Conservation (phyloP, 2,797 vertebrate genomes). For the Masticophis lateralis region DNA sequence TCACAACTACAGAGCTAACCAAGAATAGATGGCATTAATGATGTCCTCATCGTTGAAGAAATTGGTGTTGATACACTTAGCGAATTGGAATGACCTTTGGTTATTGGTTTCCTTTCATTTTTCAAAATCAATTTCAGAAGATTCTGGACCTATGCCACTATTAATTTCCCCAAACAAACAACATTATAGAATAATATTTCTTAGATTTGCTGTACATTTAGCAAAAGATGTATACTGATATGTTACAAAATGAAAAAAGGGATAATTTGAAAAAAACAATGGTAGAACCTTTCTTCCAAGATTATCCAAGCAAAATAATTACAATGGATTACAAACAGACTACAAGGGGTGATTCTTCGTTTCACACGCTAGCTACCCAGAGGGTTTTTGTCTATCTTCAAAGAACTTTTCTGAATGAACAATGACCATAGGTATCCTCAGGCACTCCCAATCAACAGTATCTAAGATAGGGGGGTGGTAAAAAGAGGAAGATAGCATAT, state of each 20-base stretch:
- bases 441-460: neutral
- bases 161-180: neutral
- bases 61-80: neutral
- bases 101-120: neutral
- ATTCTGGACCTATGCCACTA: neutral
- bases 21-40: neutral
- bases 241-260: neutral
- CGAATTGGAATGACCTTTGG: neutral
- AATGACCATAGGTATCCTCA: neutral
- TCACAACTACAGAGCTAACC: neutral
- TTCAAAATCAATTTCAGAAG: neutral
- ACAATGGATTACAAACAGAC: neutral
- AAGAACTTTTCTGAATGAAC: neutral
- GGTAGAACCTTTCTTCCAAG: neutral
- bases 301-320: neutral
- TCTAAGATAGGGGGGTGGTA: neutral
- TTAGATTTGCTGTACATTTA: neutral
- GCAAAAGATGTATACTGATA: no score
- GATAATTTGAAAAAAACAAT: neutral
- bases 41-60: neutral
- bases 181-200: neutral
- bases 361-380: neutral
- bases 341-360: neutral
- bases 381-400: neutral
- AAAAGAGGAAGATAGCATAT: neutral